phyloP scores from a whole-genome alignment of 2,797 vertebrate species.

The Amazona ochrocephala region DNA sequence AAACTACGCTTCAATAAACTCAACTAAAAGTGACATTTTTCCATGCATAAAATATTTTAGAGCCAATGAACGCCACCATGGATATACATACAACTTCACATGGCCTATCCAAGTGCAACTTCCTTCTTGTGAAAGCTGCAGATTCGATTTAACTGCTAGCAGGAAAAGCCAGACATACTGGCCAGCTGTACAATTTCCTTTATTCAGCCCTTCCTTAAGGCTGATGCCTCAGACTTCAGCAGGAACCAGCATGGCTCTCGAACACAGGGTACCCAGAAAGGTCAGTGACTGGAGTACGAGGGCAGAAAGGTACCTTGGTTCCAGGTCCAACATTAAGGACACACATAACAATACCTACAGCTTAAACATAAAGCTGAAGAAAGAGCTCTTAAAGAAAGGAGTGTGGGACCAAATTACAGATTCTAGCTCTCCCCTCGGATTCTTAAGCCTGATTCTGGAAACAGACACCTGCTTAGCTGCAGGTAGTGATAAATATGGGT shows the following conservation, averaged over 20 bases:
- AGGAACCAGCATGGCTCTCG: not conserved
- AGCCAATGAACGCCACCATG: not conserved
- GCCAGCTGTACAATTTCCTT: not conserved
- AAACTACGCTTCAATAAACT: not conserved
- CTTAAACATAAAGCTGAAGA: not conserved
- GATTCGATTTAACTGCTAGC: not conserved
- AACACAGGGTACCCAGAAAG: not conserved
- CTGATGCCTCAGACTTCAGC: not conserved
- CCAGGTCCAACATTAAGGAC: not conserved
- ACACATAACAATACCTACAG: not conserved
- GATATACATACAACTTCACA: not conserved
- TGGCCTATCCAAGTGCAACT: not conserved
- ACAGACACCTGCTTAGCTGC: not conserved
- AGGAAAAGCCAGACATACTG: not conserved
- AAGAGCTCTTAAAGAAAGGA: not conserved
- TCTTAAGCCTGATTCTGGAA: not conserved
- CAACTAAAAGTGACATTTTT: not conserved
- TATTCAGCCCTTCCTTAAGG: not conserved
- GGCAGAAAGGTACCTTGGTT: not conserved
- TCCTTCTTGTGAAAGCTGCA: not conserved
- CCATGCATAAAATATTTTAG: not conserved
- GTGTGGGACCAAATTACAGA: not conserved
- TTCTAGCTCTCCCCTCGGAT: not conserved
- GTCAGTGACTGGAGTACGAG: not conserved
- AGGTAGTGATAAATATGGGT: accelerated